Base-by-base conservation (phyloP, 2,797 vertebrate species). In the Eidolon dupreanum region DNA sequence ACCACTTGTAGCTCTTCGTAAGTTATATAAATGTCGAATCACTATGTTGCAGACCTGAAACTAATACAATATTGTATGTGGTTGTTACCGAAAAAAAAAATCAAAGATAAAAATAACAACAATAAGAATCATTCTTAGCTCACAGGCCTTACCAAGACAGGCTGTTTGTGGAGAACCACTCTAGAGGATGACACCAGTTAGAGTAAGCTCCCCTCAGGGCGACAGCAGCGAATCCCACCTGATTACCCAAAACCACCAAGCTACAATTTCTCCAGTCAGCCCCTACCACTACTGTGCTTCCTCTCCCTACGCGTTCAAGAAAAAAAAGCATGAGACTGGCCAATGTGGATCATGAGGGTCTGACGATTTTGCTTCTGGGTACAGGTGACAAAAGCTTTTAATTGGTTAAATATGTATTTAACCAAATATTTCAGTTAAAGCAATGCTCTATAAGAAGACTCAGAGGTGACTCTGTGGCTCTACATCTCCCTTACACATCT, bases 381-480 rank as follows among this genome's bases (percentile, higher is more conserved):
- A 4, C 49, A 63, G 43, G 55, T 51, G 51, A 89, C 38, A 77
- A 46, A 88, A 28, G 19, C 36, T 71, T 85, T 85, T 41, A 75
- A 81, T 22, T 90, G 43, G 36, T 82, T 87, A 93, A 59, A 16
- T 53, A 68, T 28, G 31, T 53, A 68, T 16, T 65, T 71, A 65
- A 71, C 6, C 46, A 83, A 75, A 22, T 33, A 71, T 6, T 31
- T 82, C 26, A 57, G 55, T 33, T 81, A 85, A 2, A 65, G 43
- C 19, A 41, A 59, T 41, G 41, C 24, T 81, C 59, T 31, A 6
- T 26, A 38, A 77, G 16, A n/a, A 8, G n/a, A 15, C 36, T 55
- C 43, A 5, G 13, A 33, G 36, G n/a, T n/a, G 11, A 86, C 10
- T 4, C 7, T 0, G 1, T 51, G 11, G 15, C 46, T 63, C 20